phyloP scores from a whole-genome alignment of 2,797 vertebrate genomes.

The Carcharodon carcharias region DNA sequence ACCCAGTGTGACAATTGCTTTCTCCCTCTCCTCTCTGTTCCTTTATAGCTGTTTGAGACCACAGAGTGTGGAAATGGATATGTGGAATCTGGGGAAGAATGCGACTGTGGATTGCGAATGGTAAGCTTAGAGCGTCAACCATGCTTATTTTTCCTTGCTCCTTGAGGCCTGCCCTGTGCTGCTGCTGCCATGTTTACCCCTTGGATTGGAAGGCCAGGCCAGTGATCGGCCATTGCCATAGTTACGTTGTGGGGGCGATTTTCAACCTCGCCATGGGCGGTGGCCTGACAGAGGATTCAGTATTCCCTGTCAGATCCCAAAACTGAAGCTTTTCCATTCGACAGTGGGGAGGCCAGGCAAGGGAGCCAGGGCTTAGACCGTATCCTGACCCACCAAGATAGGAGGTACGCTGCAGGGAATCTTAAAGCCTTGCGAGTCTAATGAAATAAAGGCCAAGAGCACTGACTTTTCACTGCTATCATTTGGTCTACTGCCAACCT shows the following conservation, averaged over 20 bases:
- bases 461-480: not conserved
- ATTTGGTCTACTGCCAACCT: not conserved
- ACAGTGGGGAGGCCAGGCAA: not conserved
- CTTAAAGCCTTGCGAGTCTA: not conserved
- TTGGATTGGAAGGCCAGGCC: not conserved
- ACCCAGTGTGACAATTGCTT: not conserved
- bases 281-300: not conserved
- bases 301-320: not conserved
- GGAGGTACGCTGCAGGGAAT: not conserved
- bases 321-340: not conserved
- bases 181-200: no score
- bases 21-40: slow-evolving; percentile 44
- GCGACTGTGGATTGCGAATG: slow-evolving; percentile 81
- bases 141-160: not conserved
- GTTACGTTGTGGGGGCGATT: not conserved
- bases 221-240: not conserved
- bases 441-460: not conserved
- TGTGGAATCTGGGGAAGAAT: slow-evolving; percentile 91
- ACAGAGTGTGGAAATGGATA: slow-evolving; percentile 93
- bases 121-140: slow-evolving; percentile 54
- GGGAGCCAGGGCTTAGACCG: not conserved
- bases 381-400: not conserved
- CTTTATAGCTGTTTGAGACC: slow-evolving; percentile 71
- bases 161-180: not conserved
- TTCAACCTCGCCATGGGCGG: not conserved